Percentiles rank a stretch among this genome's conserved stretches.
These are phyloP conservation scores for Lucifuga dentata DNA, from an alignment of 2,113 vertebrate genomes.

Conservation along the genomic window DNA sequence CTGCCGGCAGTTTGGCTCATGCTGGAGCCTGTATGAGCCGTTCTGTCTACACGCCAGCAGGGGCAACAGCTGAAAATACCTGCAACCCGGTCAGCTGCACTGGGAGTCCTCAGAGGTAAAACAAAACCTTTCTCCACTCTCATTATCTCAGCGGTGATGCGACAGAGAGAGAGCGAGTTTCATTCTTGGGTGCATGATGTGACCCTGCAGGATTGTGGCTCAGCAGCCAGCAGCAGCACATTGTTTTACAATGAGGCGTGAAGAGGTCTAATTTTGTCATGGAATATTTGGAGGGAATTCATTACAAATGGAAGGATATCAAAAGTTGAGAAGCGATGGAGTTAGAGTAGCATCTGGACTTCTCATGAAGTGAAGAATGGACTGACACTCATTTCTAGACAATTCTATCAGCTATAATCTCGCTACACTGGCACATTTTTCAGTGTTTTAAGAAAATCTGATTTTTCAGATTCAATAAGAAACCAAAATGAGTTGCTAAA, in stretches of 20 bases:
- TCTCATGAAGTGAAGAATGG: too few relatives aligned
- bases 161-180: constrained; percentile 53
- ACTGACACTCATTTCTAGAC: too few relatives aligned
- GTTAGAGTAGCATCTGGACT: too few relatives aligned
- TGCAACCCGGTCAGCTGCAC: constrained; percentile 73
- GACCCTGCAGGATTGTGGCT: constrained; percentile 67
- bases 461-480: too few relatives aligned
- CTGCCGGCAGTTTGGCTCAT: constrained; percentile 59
- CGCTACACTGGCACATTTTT: too few relatives aligned
- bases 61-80: constrained; percentile 84
- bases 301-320: constrained; percentile 40
- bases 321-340: constrained; percentile 10
- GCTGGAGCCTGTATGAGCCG: constrained; percentile 62
- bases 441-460: too few relatives aligned
- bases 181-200: constrained; percentile 58
- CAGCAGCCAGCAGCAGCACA: constrained; percentile 41
- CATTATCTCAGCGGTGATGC: constrained; percentile 68
- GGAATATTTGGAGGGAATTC: constrained; percentile 58
- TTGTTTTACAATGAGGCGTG: constrained; percentile 65
- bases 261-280: constrained; percentile 64
- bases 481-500: too few relatives aligned
- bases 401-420: too few relatives aligned
- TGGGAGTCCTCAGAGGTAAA: constrained; percentile 74
- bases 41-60: constrained; percentile 77
- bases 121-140: constrained; percentile 78